Evolutionary conservation across 2,888 invertebrate species (phyloP), one percentile per base, ranked within the genome.

Genomic region (Nomada lathburiana): DNA sequence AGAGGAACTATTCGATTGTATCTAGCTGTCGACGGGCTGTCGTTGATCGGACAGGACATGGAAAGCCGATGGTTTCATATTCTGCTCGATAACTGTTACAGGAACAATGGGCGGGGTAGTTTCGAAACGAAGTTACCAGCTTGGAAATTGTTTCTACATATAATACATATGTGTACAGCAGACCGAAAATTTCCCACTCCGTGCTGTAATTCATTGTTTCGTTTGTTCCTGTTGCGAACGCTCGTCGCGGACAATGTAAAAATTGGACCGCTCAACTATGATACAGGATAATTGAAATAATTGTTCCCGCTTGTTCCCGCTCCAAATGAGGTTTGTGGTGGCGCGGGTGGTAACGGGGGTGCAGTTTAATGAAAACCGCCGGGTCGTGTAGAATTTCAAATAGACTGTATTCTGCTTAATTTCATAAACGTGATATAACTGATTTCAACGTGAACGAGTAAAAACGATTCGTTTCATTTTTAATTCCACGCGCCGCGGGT

Each of bases 21-120:
- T 16, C 13, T 23, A 26, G 26, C 26, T 26, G 26, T 2, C 26
- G 76, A 20, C 59, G 16, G 59, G 69, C 76, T 73, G 64, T 73
- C 74, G 44, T 59, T 78, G 64, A 76, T 85, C 72, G 60, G 75
- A 36, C 36, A 7, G 7, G 36, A 36, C 36, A 36, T 63, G 55
- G 72, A 72, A 71, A 79, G 78, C 62, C 76, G 79, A 83, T 75
- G 79, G 73, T 76, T 79, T 69, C 76, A 62, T 63, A 44, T 65
- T 42, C 13, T 68, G 42, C 53, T 64, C 69, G 78, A 80, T 72
- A 86, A 76, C 86, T 81, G 81, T 85, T 79, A 79, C 47, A 53
- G 72, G 76, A 72, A 83, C 83, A 77, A 86, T 86, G 75, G 70
- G 81, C 13, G 29, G 29, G 63, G 50, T 68, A 62, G 74, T 77